Conservation (phyloP, 2,888 invertebrate genomes). For the Brenthis ino region DNA sequence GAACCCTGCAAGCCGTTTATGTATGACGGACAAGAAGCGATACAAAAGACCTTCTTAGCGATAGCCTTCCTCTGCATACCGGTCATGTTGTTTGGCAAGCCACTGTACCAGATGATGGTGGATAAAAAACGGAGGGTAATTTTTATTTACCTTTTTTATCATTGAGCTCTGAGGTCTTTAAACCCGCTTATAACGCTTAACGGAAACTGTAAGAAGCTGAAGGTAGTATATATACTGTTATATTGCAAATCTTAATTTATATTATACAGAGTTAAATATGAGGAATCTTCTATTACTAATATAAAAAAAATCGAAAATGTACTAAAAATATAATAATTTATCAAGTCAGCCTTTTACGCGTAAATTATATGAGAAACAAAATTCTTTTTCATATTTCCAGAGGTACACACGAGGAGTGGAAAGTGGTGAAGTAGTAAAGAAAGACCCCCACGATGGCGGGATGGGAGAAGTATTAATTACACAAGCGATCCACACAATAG, state of each 20-base stretch:
- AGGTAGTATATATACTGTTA: no score
- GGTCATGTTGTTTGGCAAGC: conserved; percentile 90
- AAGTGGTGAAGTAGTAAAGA: conserved; percentile 56
- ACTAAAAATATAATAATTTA: background rate
- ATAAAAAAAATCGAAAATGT: background rate
- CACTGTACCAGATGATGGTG: conserved; percentile 83
- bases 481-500: conserved; percentile 94
- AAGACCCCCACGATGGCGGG: conserved; percentile 67
- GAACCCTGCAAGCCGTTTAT: conserved; percentile 81
- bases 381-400: conserved; percentile 41
- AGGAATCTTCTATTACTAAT: no score
- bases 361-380: background rate
- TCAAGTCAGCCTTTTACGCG: no score
- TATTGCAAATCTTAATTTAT: no score
- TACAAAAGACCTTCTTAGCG: conserved; percentile 85
- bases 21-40: conserved; percentile 80
- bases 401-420: conserved; percentile 66
- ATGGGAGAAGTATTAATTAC: conserved; percentile 91
- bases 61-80: conserved; percentile 88
- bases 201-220: no score
- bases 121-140: conserved; percentile 66
- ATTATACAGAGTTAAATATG: no score
- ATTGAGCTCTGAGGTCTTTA: no score
- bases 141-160: background rate
- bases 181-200: no score